Base-by-base conservation (phyloP, 2,113 vertebrate species). In the Hemibagrus wyckioides region DNA sequence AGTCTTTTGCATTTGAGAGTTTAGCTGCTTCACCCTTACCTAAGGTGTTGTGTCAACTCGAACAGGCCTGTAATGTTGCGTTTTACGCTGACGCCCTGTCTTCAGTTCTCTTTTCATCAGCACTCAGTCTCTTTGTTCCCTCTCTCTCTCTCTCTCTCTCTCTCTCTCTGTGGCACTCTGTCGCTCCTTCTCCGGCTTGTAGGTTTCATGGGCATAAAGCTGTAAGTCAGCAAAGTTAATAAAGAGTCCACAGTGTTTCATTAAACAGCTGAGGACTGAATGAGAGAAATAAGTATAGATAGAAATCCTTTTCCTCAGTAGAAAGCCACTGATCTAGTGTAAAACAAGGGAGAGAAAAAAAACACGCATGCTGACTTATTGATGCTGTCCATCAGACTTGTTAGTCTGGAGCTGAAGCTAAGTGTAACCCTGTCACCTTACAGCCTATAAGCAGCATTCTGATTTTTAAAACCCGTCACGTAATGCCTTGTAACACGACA, bases 41-140 rank as follows among this genome's bases (percentile, higher is more conserved):
- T 6, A 41, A 81, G 76, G 63, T 71, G 85, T 44, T 28, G 36
- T 71, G 79, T 81, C 63, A 73, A 67, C 63, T 44, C 48, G 8
- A 30, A 36, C 77, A 71, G 63, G 23, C 85, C 61, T 73, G 17
- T 19, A 71, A 44, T 54, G 63, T 17, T 67, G 63, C 11, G 48
- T 56, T 81, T 86, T 82, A 86, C 39, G 61, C 85, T 67, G 85
- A 80, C 33, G 61, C 85, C 30, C 76, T 28, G 76, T 9, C 85
- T 80, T 67, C 48, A 52, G 0, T 69, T 65, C 50, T 80, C 69
- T 76, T 30, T 86, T 80, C 61, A 86, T 79, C 59, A 56, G 59
- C 54, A 44, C 57, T 80, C 52, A 17, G 30, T 39, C 76, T 52
- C 85, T 86, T 80, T 86, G 73, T 85, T 44, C 54, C 75, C 36